Base-by-base conservation (phyloP, 2,888 invertebrate genomes). In the Linhomoeus sp. region DNA sequence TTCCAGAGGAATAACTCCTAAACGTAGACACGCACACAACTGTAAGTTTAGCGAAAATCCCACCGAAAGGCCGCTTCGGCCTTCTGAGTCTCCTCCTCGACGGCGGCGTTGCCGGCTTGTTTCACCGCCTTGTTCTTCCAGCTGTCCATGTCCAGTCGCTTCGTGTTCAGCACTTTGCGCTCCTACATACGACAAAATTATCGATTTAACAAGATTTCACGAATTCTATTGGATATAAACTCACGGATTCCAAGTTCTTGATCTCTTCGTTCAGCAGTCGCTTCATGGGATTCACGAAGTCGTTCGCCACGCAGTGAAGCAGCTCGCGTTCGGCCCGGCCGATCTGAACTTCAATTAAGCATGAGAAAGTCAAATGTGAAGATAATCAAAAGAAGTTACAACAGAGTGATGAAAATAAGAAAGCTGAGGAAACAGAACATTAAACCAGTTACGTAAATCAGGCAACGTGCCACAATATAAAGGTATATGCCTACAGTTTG, bases 111-210 rank as follows among this genome's bases (percentile, higher is more conserved):
- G 17, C 20, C 37, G 17, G 42, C 25, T 1, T 35, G 3, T 20
- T 48, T 48, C 1, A 2, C 33, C 22, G n/a, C 20, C 37, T 46
- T 45, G 24, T 33, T 40, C 45, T 51, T 51, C 29, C 43, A 25
- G 19, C 45, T 41, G 41, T 51, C 51, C 51, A 51, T 49, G 45
- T 51, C 51, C 45, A 51, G 29, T 17, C 51, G 51, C 3, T 33
- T 20, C 14, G 43, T 47, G 22, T 26, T 42, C 42, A 51, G 43
- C 17, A 15, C 20, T 22, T 46, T 43, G 3, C 47, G 45, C 43
- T 49, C 51, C 47, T 49, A 26, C 2, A 19, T 5, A 29, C 5
- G 7, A 17, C n/a, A 29, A 29, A 15, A 15, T 42, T n/a, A 12
- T n/a, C 9, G 9, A 20, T 20, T 25, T 15, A n/a, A n/a, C n/a